Evolutionary conservation across 2,113 vertebrate species (phyloP), one percentile per base, ranked within the genome.

Genomic region (Pipa parva): DNA sequence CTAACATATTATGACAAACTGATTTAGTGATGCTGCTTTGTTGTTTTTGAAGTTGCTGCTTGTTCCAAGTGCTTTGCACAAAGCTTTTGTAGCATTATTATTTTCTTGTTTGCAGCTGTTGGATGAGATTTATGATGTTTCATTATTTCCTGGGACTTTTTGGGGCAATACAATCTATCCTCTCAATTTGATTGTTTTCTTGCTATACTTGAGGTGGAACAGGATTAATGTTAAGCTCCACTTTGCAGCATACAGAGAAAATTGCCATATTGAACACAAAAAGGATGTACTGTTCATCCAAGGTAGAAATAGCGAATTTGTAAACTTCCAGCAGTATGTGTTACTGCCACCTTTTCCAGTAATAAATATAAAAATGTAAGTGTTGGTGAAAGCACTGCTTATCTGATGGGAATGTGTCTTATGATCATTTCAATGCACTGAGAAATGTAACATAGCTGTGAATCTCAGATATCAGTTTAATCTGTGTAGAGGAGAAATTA

Each of bases 161-260:
- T 46, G 27, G 37, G 25, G n/a, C 59, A 28, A 18, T 28, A 9
- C 42, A 26, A 60, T 60, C 46, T 60, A 20, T 60, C 22, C 6
- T 57, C 3, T 1, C 15, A 51, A 10, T 54, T 59, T 39, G 17
- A 17, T 25, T n/a, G 20, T 42, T 42, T 39, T 59, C 57, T 39
- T 26, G 7, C 33, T 24, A 39, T 42, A 12, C 57, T 25, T n/a
- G 5, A 25, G 57, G 57, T 59, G 57, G 22, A 39, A 36, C 11
- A 59, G 37, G 57, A 59, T 59, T 59, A 59, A 59, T 21, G 31
- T 59, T 59, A 42, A 59, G 57, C 33, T 59, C 31, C 37, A 17
- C n/a, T 12, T 6, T 58, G 55, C 29, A 21, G 20, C 31, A 36
- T 24, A 36, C 20, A 59, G 57, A 24, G 21, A 59, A n/a, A 37